Conservation (phyloP, 2,888 invertebrate species). For the Operophtera brumata region DNA sequence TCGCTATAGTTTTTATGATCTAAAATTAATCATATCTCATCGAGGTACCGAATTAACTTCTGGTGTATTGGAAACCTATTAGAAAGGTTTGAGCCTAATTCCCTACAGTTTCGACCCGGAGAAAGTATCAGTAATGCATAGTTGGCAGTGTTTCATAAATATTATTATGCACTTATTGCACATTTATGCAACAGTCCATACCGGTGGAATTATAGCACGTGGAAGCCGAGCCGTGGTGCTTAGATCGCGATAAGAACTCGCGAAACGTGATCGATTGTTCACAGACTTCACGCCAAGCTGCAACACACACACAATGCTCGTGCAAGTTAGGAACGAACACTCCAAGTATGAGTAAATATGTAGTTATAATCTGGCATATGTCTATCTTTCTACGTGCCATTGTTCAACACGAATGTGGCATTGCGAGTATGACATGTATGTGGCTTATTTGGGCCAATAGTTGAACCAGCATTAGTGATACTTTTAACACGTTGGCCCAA, state of each 20-base stretch:
- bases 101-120: conserved; percentile 26
- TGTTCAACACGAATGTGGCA: too few relatives aligned
- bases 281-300: conserved; percentile 31
- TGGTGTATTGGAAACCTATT: conserved; percentile 15
- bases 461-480: too few relatives aligned
- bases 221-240: conserved; percentile 47
- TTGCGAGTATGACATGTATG: too few relatives aligned
- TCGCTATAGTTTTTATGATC: conserved; percentile 28
- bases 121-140: conserved; percentile 43
- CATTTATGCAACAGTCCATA: conserved; percentile 47
- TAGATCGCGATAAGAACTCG: conserved; percentile 56
- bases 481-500: too few relatives aligned
- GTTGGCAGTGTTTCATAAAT: conserved; percentile 39
- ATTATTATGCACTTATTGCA: conserved; percentile 42
- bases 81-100: conserved; percentile 23
- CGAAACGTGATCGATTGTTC: conserved; percentile 60
- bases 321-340: background rate
- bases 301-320: conserved; percentile 17
- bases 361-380: background rate
- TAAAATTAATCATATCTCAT: conserved; percentile 22
- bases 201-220: conserved; percentile 52
- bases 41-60: conserved; percentile 7
- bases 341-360: background rate
- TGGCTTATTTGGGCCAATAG: too few relatives aligned
- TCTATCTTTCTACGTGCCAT: too few relatives aligned